Evolutionary conservation across 2,888 invertebrate genomes (phyloP).

Genomic region (Drosophila longiperda): DNA sequence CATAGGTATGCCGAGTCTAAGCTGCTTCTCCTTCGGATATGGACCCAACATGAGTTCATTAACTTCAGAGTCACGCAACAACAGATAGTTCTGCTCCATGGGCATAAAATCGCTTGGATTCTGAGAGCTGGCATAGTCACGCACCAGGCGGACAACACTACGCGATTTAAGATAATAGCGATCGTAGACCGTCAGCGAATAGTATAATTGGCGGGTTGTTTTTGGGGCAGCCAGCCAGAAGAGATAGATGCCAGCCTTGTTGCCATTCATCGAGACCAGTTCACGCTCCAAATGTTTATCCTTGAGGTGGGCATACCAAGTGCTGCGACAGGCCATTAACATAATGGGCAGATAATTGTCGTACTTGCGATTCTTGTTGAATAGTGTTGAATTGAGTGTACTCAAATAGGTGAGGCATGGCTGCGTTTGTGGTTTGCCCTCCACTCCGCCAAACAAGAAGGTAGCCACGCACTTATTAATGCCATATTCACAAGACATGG

Average conservation of each 20-base stretch:
- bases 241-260: constrained; percentile 43
- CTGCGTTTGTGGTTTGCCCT: not conserved
- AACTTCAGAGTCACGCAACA: constrained; percentile 52
- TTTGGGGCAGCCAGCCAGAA: constrained; percentile 57
- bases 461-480: constrained; percentile 33
- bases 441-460: constrained; percentile 46
- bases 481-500: not conserved
- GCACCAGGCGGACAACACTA: constrained; percentile 42
- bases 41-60: constrained; percentile 1
- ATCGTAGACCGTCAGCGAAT: constrained; percentile 56
- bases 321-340: constrained; percentile 45
- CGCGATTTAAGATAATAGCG: constrained; percentile 37
- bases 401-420: constrained; percentile 31
- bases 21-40: not conserved
- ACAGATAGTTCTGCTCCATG: constrained; percentile 40
- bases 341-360: constrained; percentile 47
- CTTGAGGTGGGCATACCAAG: constrained; percentile 52
- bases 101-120: constrained; percentile 54
- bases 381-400: constrained; percentile 33
- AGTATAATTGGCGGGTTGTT: constrained; percentile 34
- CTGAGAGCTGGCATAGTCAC: constrained; percentile 40
- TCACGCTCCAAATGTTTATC: constrained; percentile 41
- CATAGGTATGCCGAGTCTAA: constrained; percentile 29
- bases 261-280: constrained; percentile 11
- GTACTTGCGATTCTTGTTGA: constrained; percentile 14